Base-by-base conservation (phyloP, 2,113 vertebrate species). In the Nesoenas mayeri region DNA sequence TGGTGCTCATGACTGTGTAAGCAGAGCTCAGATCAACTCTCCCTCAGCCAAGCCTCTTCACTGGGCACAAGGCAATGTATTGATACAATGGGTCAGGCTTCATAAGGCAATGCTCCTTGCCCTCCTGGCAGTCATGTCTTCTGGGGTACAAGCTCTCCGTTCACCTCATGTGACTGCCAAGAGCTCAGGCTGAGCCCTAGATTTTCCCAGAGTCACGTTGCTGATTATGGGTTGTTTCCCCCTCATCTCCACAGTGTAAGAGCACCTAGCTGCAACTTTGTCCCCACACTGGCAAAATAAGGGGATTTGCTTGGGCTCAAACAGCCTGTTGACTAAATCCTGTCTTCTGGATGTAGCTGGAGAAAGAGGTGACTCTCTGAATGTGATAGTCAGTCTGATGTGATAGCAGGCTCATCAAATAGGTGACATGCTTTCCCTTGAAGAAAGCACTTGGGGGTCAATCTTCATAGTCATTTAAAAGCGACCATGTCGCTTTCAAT, bases 171-270 rank as follows among this genome's bases (percentile, higher is more conserved):
- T 28, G 72, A 32, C n/a, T 38, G 28, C 19, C 50, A 38, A 50
- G 32, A 5, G 24, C 66, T 13, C 28, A 67, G 51, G 32, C 47
- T 5, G 1, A 28, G 53, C 31, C 54, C 79, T 42, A 40, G 38
- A 26, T 42, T 57, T 3, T 0, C 38, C 66, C 32, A 31, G 38
- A 36, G 26, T n/a, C 42, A 22, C 0, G 0, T 12, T 6, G 9
- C 38, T 34, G 22, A 12, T 65, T 65, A 38, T 51, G 22, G 54
- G n/a, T 51, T 29, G 15, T 69, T 75, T 77, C 8, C 20, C 54
- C 50, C 29, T 24, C 54, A 73, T 11, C 40, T 75, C 38, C 11
- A 11, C 1, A 4, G 32, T 42, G 22, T 57, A n/a, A 75, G 38
- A 79, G 22, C 44, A 53, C 22, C 6, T 29, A 57, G 50, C 25